A percentile compares a stretch with the other conserved stretches of the same genome.
phyloP scores from a whole-genome alignment of 2,888 invertebrate species.

The Nineta flava region DNA sequence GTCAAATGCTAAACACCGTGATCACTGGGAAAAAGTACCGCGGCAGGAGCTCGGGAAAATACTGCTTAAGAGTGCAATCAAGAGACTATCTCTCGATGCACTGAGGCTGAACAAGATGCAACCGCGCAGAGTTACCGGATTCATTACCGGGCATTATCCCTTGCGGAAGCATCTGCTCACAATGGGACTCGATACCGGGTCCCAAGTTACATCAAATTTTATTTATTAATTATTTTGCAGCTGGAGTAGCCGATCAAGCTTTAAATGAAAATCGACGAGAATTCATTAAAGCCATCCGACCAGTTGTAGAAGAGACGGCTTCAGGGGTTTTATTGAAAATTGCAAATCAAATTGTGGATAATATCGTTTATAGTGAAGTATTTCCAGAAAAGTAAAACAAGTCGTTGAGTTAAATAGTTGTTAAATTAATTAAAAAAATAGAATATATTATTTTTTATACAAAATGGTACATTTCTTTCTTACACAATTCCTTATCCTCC shows the following conservation, averaged over 20 bases:
- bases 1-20: too few relatives aligned
- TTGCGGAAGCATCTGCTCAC: too few relatives aligned
- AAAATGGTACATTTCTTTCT: not conserved
- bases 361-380: conserved; percentile 35
- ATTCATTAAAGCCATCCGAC: conserved; percentile 36
- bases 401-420: not conserved
- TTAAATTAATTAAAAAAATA: not conserved
- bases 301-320: conserved; percentile 37
- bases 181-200: too few relatives aligned
- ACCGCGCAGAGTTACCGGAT: too few relatives aligned
- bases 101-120: too few relatives aligned
- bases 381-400: conserved; percentile 25
- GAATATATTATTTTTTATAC: not conserved
- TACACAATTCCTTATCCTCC: not conserved
- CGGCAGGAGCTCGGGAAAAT: too few relatives aligned
- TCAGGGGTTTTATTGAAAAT: conserved; percentile 32
- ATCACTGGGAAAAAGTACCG: too few relatives aligned
- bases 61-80: too few relatives aligned
- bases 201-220: too few relatives aligned
- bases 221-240: conserved; percentile 21
- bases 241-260: conserved; percentile 36
- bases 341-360: conserved; percentile 37
- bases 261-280: conserved; percentile 43
- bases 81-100: too few relatives aligned
- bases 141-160: too few relatives aligned